phyloP scores from a whole-genome alignment of 2,888 invertebrate species.

The Opisthograptis luteolata region DNA sequence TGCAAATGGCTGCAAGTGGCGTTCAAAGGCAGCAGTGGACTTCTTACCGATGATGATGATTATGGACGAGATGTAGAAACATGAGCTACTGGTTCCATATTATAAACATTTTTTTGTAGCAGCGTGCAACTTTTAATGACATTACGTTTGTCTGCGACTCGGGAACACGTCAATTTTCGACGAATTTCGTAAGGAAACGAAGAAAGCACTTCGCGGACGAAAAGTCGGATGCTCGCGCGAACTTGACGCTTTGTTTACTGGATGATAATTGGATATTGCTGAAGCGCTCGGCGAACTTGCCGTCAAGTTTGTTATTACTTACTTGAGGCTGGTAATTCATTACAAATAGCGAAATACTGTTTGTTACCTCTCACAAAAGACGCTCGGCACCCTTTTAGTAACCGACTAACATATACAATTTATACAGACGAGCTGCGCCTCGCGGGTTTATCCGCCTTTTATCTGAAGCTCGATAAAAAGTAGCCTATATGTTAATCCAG shows the following conservation, averaged over 20 bases:
- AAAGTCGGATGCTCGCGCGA: constrained; percentile 20
- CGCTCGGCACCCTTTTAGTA: neutral
- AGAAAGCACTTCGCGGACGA: constrained; percentile 23
- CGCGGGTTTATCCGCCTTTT: too few species aligned
- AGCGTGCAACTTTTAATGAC: constrained; percentile 32
- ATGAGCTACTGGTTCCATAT: neutral
- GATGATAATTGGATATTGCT: constrained; percentile 35
- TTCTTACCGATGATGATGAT: too few species aligned
- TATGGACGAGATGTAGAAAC: too few species aligned
- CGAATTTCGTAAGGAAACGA: constrained; percentile 15
- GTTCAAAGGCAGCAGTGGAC: too few species aligned
- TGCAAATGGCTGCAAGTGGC: too few species aligned
- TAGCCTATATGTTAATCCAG: too few species aligned
- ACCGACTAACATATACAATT: too few species aligned
- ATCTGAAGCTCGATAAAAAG: too few species aligned
- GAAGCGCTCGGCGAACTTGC: constrained; percentile 3
- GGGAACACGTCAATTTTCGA: constrained; percentile 24
- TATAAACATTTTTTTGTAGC: neutral
- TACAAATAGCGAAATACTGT: neutral
- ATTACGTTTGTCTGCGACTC: constrained; percentile 8
- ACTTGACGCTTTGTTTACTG: constrained; percentile 24
- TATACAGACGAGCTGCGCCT: too few species aligned
- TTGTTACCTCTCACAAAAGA: neutral
- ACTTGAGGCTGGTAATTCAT: neutral
- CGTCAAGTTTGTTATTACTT: neutral